A percentile compares a stretch with the other conserved stretches of the same genome.
phyloP scores from a whole-genome alignment of 2,113 vertebrate genomes.

The Arenaria interpres region DNA sequence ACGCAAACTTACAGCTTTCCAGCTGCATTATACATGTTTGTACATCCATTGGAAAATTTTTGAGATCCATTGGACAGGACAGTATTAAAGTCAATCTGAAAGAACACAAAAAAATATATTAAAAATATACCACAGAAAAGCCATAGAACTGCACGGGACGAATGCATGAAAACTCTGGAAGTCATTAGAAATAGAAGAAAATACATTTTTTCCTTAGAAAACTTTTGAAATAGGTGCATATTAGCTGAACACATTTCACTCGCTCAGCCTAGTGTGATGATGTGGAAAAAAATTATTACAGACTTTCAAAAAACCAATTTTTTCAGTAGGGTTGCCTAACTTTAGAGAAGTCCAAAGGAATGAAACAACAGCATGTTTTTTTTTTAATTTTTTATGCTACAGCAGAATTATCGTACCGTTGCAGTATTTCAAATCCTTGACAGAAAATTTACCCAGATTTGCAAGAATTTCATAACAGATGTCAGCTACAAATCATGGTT shows the following conservation, averaged over 20 bases:
- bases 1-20: conserved; percentile 91
- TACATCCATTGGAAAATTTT: conserved; percentile 98
- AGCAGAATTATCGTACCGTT: neutral
- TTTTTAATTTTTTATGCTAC: neutral
- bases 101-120: conserved; percentile 49
- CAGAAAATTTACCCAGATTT: neutral
- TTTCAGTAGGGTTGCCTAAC: neutral
- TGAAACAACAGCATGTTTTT: neutral
- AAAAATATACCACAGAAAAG: neutral
- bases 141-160: neutral
- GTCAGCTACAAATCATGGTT: neutral
- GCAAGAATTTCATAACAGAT: neutral
- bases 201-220: neutral
- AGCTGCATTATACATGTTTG: conserved; percentile 99
- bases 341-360: neutral
- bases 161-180: neutral
- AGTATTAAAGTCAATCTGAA: conserved; percentile 93
- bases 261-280: neutral
- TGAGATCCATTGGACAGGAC: conserved; percentile 97
- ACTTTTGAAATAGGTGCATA: neutral
- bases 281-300: neutral
- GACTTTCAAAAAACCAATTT: neutral
- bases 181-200: neutral
- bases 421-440: neutral
- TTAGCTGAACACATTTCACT: neutral